Evolutionary conservation across 2,888 invertebrate genomes (phyloP).

Genomic region (Rhimphoctona megacephalus): DNA sequence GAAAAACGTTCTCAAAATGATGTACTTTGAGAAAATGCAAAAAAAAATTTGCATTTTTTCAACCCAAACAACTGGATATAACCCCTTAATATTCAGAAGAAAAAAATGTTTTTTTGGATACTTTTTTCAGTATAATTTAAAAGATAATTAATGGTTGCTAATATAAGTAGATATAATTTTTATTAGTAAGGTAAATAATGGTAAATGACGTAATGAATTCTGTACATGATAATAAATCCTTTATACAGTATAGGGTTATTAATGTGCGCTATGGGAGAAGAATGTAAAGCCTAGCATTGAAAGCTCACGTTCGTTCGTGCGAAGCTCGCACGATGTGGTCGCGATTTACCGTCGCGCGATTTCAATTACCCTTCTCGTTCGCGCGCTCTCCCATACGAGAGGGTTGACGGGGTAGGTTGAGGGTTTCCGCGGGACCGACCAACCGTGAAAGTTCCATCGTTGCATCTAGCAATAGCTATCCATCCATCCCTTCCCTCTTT

Average conservation of each 20-base stretch:
- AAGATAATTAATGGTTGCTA: too few relatives aligned
- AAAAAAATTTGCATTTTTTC: too few relatives aligned
- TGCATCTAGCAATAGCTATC: constrained; percentile 63
- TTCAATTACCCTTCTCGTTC: constrained; percentile 64
- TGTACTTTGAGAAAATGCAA: too few relatives aligned
- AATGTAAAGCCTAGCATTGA: constrained; percentile 63
- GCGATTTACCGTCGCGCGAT: constrained; percentile 69
- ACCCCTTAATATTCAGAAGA: background rate
- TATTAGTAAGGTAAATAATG: constrained; percentile 4
- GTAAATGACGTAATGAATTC: constrained; percentile 9
- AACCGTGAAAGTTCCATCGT: constrained; percentile 67
- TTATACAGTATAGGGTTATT: constrained; percentile 46
- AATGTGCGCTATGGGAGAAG: constrained; percentile 55
- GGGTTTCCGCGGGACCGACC: constrained; percentile 60
- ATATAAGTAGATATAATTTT: background rate
- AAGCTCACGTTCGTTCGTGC: constrained; percentile 56
- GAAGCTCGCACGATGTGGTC: constrained; percentile 61
- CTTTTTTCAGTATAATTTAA: background rate
- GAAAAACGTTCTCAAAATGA: too few relatives aligned
- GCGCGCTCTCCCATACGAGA: constrained; percentile 14
- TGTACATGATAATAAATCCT: constrained; percentile 34
- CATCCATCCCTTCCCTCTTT: constrained; percentile 22
- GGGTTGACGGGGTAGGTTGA: constrained; percentile 39
- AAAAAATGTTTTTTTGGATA: background rate
- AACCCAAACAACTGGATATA: too few relatives aligned